Evolutionary conservation across 2,797 vertebrate genomes (phyloP), one percentile per base, ranked within the genome.

Genomic region (Eulemur mongoz): DNA sequence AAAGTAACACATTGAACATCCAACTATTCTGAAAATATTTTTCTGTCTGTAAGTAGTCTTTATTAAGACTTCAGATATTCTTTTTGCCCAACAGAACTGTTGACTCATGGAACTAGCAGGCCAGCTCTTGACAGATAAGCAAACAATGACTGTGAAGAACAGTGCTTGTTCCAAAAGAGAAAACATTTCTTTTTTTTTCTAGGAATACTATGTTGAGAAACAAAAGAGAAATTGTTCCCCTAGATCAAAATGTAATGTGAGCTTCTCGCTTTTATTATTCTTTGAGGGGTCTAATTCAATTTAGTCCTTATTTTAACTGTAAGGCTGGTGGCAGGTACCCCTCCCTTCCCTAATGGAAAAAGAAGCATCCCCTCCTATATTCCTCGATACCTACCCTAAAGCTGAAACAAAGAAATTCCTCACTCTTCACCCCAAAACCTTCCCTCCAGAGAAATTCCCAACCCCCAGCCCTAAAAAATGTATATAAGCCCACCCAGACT

Each of bases 181-280:
- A 83, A 75, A 10, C 80, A 78, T 78, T 73, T 54, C 20, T 54
- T 54, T 54, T 22, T 54, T 22, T 20, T 7, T 20, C 7, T 20
- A 54, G 52, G 52, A 54, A 54, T 22, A 54, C 7, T 20, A 54
- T 22, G 52, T 54, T 54, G 52, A 54, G 52, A 54, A 54, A 67
- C 7, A 79, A 80, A 91, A 85, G 27, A 78, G 27, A 76, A 83
- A 75, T 13, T 83, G 65, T 69, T 69, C 72, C 54, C 14, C 75
- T 57, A 59, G 69, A 94, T 59, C 27, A 84, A 69, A 92, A 80
- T 48, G 20, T 50, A 92, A 80, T 48, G 20, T 50, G 59, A 23
- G 57, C 92, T 86, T 96, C 50, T 91, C 45, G 59, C 67, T 92
- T 87, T 96, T 59, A 93, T 87, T 81, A 91, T 63, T 93, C 61